A percentile compares a stretch with the other conserved stretches of the same genome.
Evolutionary conservation across 2,888 invertebrate genomes (phyloP).

Genomic region (Pollenia amentaria): DNA sequence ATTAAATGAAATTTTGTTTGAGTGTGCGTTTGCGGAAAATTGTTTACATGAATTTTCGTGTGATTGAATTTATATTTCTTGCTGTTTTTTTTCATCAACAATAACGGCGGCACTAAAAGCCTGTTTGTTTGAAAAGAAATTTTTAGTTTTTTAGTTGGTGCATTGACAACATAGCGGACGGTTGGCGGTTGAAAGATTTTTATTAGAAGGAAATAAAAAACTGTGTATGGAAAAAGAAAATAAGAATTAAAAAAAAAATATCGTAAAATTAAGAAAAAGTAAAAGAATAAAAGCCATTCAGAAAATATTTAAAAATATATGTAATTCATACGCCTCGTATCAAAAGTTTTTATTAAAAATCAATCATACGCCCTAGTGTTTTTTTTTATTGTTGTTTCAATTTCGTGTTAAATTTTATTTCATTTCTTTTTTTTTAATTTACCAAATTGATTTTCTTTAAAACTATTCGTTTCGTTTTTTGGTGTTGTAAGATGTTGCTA

Average conservation of each 20-base stretch:
- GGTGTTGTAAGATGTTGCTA: constrained; percentile 13
- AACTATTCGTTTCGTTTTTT: constrained; percentile 3
- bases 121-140: constrained; percentile 49
- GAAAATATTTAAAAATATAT: background rate
- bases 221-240: background rate
- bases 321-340: constrained; percentile 40
- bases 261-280: background rate
- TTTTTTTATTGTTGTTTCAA: background rate
- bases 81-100: constrained; percentile 73
- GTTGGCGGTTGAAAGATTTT: constrained; percentile 73
- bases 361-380: constrained; percentile 24
- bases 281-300: constrained; percentile 1
- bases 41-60: constrained; percentile 59
- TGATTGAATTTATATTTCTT: constrained; percentile 55
- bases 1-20: constrained; percentile 38
- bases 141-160: constrained; percentile 79
- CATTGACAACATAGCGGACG: constrained; percentile 79
- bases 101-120: constrained; percentile 34
- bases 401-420: background rate
- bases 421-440: constrained; percentile 44
- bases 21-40: constrained; percentile 62
- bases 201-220: constrained; percentile 13
- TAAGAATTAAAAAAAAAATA: background rate
- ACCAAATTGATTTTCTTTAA: constrained; percentile 48
- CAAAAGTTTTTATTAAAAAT: constrained; percentile 21